A percentile compares a stretch with the other conserved stretches of the same genome.
phyloP scores from a whole-genome alignment of 2,888 invertebrate species.

The Heliothis peltigera region DNA sequence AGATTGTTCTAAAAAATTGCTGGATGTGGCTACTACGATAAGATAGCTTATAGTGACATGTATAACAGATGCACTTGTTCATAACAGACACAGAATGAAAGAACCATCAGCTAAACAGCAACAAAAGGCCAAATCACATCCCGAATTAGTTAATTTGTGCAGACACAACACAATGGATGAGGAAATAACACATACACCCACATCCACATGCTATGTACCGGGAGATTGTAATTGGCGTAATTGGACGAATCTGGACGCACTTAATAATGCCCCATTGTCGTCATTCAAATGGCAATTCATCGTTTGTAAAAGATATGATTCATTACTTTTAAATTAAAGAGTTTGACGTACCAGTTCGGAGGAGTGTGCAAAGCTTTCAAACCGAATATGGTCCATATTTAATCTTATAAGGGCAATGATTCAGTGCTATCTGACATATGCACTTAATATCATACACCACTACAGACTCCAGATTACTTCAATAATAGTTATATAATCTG shows the following conservation, averaged over 20 bases:
- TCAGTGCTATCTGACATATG: neutral
- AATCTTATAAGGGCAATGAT: neutral
- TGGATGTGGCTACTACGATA: neutral
- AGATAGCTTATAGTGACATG: neutral
- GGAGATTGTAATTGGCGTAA: slow-evolving; percentile 89
- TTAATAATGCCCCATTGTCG: slow-evolving; percentile 88
- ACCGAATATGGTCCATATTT: neutral
- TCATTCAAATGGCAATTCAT: slow-evolving; percentile 88
- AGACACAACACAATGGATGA: slow-evolving; percentile 87
- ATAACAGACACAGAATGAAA: slow-evolving; percentile 64
- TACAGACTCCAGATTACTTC: neutral
- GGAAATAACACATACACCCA: slow-evolving; percentile 84
- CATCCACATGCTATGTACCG: slow-evolving; percentile 78
- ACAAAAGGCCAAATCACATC: slow-evolving; percentile 67
- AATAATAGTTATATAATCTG: neutral
- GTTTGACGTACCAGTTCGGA: slow-evolving; percentile 64
- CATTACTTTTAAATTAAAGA: slow-evolving; percentile 84
- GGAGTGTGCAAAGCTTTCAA: slow-evolving; percentile 22
- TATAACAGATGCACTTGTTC: neutral
- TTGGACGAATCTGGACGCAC: slow-evolving; percentile 88
- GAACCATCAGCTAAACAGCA: slow-evolving; percentile 54
- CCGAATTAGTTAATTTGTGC: slow-evolving; percentile 89
- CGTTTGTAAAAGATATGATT: slow-evolving; percentile 87
- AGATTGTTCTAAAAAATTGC: neutral
- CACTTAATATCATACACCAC: neutral